A percentile compares a stretch with the other conserved stretches of the same genome.
Evolutionary conservation across 2,797 vertebrate genomes (phyloP).

Genomic region (Gouania willdenowi): DNA sequence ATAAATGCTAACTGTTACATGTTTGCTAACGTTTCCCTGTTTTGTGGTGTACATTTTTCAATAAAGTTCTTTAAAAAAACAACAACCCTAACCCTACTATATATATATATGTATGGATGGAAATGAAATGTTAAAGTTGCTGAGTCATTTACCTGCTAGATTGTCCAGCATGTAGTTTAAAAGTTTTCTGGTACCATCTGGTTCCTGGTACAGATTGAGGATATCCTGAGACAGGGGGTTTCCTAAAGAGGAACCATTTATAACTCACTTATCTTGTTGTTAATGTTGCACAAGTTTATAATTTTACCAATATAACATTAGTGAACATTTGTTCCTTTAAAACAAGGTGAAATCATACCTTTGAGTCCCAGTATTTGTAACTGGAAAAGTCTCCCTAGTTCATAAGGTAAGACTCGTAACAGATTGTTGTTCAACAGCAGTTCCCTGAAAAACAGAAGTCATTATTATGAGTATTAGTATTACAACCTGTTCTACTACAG

Average conservation of each 20-base stretch:
- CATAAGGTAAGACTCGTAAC: constrained; percentile 99
- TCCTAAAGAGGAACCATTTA: no score
- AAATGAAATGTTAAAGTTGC: neutral
- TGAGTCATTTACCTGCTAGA: constrained; percentile 86
- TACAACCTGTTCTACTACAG: no score
- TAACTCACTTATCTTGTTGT: no score
- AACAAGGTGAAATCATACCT: constrained; percentile 66
- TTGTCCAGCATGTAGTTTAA: constrained; percentile 99
- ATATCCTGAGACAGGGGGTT: constrained; percentile 99
- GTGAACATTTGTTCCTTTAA: no score
- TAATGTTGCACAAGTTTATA: no score
- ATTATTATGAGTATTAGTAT: no score
- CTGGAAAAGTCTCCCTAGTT: constrained; percentile 98
- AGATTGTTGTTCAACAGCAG: constrained; percentile 99
- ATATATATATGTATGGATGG: neutral
- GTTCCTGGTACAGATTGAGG: constrained; percentile 96
- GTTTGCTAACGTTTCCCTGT: no score
- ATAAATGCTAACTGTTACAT: neutral
- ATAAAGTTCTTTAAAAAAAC: neutral
- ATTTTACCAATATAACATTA: no score
- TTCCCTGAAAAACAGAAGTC: constrained; percentile 81
- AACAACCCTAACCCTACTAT: constrained; percentile 13
- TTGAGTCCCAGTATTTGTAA: constrained; percentile 96
- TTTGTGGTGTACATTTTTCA: no score
- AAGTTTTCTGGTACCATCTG: constrained; percentile 96